Percentiles rank a stretch among this genome's conserved stretches.
Evolutionary conservation across 2,888 invertebrate species (phyloP).

Genomic region (Apamea sordens): DNA sequence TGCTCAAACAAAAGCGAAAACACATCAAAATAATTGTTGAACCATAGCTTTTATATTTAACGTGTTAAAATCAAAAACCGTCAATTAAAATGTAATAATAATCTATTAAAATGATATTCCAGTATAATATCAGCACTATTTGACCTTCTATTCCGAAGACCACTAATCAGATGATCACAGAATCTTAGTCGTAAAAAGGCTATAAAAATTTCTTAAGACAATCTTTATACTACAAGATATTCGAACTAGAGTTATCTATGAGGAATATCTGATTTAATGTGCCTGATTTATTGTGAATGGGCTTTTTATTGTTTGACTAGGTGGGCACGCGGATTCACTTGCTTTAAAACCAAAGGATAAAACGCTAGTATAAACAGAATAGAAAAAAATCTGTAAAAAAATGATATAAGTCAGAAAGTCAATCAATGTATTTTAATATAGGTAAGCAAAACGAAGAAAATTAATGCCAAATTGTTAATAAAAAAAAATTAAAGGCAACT

Average conservation of each 20-base stretch:
- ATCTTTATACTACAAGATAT: constrained; percentile 67
- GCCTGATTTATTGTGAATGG: constrained; percentile 69
- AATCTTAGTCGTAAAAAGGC: constrained; percentile 69
- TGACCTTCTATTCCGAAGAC: constrained; percentile 48
- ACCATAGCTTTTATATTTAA: constrained; percentile 14
- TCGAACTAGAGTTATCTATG: constrained; percentile 63
- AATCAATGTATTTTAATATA: no score
- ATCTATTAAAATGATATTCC: constrained; percentile 68
- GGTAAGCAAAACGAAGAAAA: background rate
- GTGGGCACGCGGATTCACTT: constrained; percentile 20
- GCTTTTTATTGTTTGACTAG: constrained; percentile 72
- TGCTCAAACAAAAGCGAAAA: constrained; percentile 21
- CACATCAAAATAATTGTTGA: background rate
- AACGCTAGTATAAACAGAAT: background rate
- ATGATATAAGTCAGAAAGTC: accelerated
- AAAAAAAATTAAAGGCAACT: no score
- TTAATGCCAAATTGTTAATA: background rate
- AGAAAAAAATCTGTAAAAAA: background rate
- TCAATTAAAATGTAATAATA: constrained; percentile 65
- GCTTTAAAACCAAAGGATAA: background rate
- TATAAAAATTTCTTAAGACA: constrained; percentile 73
- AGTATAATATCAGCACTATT: constrained; percentile 39
- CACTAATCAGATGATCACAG: constrained; percentile 57
- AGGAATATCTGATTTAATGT: constrained; percentile 70
- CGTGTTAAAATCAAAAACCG: constrained; percentile 50